Percentiles rank a stretch among this genome's conserved stretches.
Evolutionary conservation across 2,888 invertebrate genomes (phyloP).

Genomic region (Geophilus truncorum): DNA sequence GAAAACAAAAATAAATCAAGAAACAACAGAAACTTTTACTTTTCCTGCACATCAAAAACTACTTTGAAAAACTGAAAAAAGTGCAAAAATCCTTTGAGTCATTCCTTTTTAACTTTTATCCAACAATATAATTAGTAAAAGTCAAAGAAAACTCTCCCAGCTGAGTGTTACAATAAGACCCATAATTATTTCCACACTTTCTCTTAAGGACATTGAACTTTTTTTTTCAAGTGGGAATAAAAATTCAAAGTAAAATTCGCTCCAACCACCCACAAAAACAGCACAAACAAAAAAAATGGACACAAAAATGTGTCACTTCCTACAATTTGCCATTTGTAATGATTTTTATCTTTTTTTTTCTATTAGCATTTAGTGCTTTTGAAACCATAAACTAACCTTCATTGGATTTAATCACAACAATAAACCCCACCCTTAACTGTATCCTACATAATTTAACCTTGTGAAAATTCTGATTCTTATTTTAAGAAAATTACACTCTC

Average conservation of each 20-base stretch:
- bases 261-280: neutral
- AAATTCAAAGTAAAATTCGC: neutral
- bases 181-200: neutral
- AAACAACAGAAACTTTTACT: neutral
- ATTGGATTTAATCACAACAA: neutral
- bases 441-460: neutral
- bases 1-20: neutral
- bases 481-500: conserved; percentile 1
- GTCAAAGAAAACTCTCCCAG: neutral
- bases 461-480: neutral
- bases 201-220: neutral
- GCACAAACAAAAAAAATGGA: neutral
- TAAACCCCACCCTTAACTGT: neutral
- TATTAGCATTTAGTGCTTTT: neutral
- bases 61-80: no score
- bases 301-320: neutral
- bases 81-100: no score
- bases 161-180: neutral
- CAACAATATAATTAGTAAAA: neutral
- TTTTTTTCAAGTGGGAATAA: no score
- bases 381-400: neutral
- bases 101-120: neutral
- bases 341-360: neutral
- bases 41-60: no score
- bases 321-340: neutral